Evolutionary conservation across 2,797 vertebrate species (phyloP).

Genomic region (Anabas testudineus): DNA sequence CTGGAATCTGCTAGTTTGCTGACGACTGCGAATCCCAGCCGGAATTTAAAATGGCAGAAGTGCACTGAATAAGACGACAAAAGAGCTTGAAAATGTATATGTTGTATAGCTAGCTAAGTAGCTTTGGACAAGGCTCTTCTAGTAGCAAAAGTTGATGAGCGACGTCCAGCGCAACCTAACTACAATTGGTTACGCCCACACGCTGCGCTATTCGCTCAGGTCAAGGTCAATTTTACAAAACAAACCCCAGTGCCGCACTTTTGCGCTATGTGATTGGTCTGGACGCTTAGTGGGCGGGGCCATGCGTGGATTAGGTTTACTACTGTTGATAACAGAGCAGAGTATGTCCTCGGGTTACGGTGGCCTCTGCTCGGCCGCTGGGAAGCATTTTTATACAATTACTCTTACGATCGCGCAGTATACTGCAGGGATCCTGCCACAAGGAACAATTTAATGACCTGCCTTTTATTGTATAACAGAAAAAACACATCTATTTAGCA

Average conservation of each 20-base stretch:
- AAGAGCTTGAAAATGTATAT: background rate
- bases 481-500: background rate
- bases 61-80: background rate
- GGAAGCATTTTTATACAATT: slow-evolving; percentile 11
- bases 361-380: slow-evolving; percentile 26
- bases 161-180: slow-evolving; percentile 75
- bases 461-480: background rate
- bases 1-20: slow-evolving; percentile 30
- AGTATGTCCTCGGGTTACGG: slow-evolving; percentile 8
- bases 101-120: slow-evolving; percentile 45
- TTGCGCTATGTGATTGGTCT: slow-evolving; percentile 53
- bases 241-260: background rate
- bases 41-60: background rate
- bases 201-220: slow-evolving; percentile 57
- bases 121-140: slow-evolving; percentile 55
- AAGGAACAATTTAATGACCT: background rate
- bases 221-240: slow-evolving; percentile 51
- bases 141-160: slow-evolving; percentile 79
- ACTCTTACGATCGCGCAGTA: background rate
- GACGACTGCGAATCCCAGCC: background rate
- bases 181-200: slow-evolving; percentile 51
- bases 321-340: slow-evolving; percentile 27
- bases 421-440: background rate
- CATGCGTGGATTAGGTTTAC: background rate
- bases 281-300: slow-evolving; percentile 18